Conservation (phyloP, 92 coral and sea anemone genomes). For the Hydrozoanthus gracilis region DNA sequence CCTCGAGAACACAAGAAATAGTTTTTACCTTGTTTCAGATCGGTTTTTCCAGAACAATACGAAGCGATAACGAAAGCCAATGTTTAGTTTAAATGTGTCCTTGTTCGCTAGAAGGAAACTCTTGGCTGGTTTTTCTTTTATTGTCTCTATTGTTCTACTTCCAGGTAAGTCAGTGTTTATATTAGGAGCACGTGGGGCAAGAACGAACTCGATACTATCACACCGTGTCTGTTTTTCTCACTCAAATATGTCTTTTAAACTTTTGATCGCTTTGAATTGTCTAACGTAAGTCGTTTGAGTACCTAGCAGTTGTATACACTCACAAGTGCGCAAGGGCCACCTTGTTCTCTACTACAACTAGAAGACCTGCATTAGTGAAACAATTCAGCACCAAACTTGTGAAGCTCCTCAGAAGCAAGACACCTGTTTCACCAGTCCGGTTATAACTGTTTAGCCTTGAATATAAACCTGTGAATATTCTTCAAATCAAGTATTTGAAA, state of each 20-base stretch:
- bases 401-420: background rate
- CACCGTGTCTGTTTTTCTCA: too few species aligned
- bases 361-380: slow-evolving; percentile 17
- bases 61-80: background rate
- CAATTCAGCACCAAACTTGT: background rate
- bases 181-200: slow-evolving; percentile 16
- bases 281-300: too few species aligned
- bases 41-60: background rate
- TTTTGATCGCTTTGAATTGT: too few species aligned
- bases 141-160: background rate
- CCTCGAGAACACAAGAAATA: background rate
- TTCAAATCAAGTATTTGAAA: too few species aligned
- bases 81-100: slow-evolving; percentile 8
- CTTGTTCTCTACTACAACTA: background rate
- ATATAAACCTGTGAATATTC: too few species aligned
- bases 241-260: too few species aligned
- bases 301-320: too few species aligned
- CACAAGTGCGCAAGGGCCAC: too few species aligned
- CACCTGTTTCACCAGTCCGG: too few species aligned
- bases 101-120: background rate
- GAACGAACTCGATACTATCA: too few species aligned
- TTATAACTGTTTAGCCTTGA: too few species aligned
- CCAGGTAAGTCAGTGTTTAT: slow-evolving; percentile 22
- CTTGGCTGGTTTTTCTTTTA: background rate
- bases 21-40: background rate